Base-by-base conservation (phyloP, 2,113 vertebrate species). In the Pedionomus torquatus region DNA sequence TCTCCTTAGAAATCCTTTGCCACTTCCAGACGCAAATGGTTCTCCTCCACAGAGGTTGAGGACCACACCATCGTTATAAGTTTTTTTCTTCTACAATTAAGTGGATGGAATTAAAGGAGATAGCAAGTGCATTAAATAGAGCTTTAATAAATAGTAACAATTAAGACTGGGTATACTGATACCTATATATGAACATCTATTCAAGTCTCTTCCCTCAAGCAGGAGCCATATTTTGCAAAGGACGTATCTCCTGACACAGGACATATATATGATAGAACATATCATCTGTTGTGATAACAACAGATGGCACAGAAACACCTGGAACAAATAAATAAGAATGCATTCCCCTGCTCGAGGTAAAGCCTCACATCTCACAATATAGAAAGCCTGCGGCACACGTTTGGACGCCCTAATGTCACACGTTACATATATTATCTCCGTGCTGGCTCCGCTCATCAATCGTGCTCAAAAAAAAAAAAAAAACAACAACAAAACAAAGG, bases 291-390 rank as follows among this genome's bases (percentile, higher is more conserved):
- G 58, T 25, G 35, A 75, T 93, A 90, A 90, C 0, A 2, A 94
- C 93, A 96, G 89, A 95, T 92, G 84, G 88, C 89, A 94, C 58
- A 84, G 77, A 84, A 83, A 75, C 89, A 94, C 81, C 93, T 96
- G 83, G 81, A 91, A 87, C 63, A 91, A 83, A 87, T 93, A 97
- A 93, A 96, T 78, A 80, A 87, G 96, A 96, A 83, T 2, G 7
- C 33, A 70, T 63, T 85, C 52, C 43, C 82, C 41, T 89, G 79
- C 88, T 86, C 10, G 4, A 95, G 83, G 75, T 94, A 84, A 93
- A 94, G 80, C 65, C 55, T 65, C 39, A 39, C 52, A 88, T 54
- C 57, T 64, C 83, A 74, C 44, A 74, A 68, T 30, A 52, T 69
- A 41, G 87, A 95, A 97, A 97, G 54, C 25, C 74, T 68, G 68